Conservation (phyloP, 53 echinoderm and acorn worm species). For the Patiria pectinifera region DNA sequence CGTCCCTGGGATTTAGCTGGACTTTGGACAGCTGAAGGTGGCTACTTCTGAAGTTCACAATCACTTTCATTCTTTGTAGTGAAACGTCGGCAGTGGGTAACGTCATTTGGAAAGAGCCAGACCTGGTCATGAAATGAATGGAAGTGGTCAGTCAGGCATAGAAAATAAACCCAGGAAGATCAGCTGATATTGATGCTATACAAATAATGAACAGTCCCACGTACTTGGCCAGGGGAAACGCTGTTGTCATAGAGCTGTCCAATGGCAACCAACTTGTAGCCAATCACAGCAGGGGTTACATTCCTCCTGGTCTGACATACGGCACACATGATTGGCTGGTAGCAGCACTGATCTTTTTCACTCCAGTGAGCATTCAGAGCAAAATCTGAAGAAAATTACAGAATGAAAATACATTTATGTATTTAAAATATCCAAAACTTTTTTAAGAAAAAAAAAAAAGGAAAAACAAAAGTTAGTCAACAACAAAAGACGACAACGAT, state of each 20-base stretch:
- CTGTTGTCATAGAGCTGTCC: conserved; percentile 15
- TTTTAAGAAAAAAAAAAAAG: no score
- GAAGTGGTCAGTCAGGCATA: neutral
- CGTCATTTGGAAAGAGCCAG: conserved; percentile 20
- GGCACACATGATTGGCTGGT: conserved; percentile 73
- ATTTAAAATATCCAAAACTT: no score
- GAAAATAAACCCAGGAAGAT: neutral
- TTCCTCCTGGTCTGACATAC: conserved; percentile 46
- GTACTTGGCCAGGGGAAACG: neutral
- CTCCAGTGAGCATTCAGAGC: conserved; percentile 83
- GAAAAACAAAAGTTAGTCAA: no score
- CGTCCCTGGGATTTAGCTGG: neutral
- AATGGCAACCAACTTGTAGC: conserved; percentile 68
- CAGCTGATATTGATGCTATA: neutral
- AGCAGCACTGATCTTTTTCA: conserved; percentile 77
- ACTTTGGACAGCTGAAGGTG: neutral
- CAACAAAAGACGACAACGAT: no score
- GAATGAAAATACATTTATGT: no score
- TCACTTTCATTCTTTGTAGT: neutral
- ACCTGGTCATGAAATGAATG: neutral
- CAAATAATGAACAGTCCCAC: neutral
- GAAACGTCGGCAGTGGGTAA: conserved; percentile 31
- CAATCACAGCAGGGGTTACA: conserved; percentile 69
- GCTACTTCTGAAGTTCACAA: neutral
- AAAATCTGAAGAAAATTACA: conserved; percentile 47